Base-by-base conservation (phyloP, 2,888 invertebrate genomes). In the Prosapia bicincta region DNA sequence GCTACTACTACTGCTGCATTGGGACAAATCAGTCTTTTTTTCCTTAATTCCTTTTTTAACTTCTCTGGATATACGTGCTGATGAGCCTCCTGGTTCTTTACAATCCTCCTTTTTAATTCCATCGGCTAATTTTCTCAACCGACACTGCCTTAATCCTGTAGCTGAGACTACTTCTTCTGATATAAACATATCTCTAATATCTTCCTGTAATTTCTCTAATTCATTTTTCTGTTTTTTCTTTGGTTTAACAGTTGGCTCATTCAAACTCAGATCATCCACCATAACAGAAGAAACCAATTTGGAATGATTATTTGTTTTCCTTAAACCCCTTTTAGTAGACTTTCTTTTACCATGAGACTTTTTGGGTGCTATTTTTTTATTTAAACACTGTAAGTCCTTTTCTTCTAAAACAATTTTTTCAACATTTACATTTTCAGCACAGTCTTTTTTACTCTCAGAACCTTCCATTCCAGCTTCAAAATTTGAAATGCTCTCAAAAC, bases 161-260 rank as follows among this genome's bases (percentile, higher is more conserved):
- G 90, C 88, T 72, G 89, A 88, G 26, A 90, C 83, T 0, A 91
- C 88, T 30, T 89, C 90, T 79, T 90, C 88, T 79, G 88, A 87
- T 73, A 91, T 89, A 81, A 91, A 91, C 89, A 91, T 91, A 81
- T 92, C 91, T 80, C 90, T 88, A 66, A 92, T 89, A 80, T 92
- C 91, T 78, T 90, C 90, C 79, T 92, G 92, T 1, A 92, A 85
- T 83, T 87, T 86, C 81, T 90, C 88, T 69, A 92, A 82, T 81
- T 92, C 92, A 74, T 87, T 87, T 71, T 84, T 81, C 38, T 85
- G 81, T 75, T 83, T 83, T 71, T 71, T 32, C 54, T 75, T 75
- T 66, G 38, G 54, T 54, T 54, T 54, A 10, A 3, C 13, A 38
- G 13, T 38, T 2, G 20, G n/a, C 3, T 54, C 20, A 20, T 3